These are phyloP conservation scores for Odontocolon sp. DNA, from an alignment of 2,888 invertebrate genomes.

Conservation along the genomic window DNA sequence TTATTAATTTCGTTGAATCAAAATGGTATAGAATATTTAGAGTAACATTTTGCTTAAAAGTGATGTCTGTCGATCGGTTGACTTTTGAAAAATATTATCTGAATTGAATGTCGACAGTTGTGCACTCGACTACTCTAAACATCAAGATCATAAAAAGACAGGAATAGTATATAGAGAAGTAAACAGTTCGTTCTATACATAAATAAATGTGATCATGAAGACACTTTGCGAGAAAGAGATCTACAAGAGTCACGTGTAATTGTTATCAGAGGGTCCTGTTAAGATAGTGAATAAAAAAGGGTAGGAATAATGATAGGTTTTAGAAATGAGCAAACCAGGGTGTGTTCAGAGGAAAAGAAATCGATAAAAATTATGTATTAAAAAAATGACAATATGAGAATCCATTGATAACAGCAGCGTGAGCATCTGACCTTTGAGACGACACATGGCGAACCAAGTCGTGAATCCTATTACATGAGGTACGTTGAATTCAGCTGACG, in stretches of 20 bases:
- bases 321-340: neutral
- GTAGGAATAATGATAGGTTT: neutral
- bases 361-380: neutral
- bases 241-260: conserved; percentile 8
- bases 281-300: neutral
- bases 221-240: neutral
- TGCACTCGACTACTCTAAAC: conserved; percentile 43
- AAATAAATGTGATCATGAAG: conserved; percentile 20
- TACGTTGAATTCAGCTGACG: conserved; percentile 78
- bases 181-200: conserved; percentile 1
- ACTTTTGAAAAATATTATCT: neutral
- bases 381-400: conserved; percentile 24
- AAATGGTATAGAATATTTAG: neutral
- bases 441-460: conserved; percentile 83
- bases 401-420: conserved; percentile 44
- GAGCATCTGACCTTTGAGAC: conserved; percentile 81
- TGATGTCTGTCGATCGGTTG: neutral
- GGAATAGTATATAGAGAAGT: conserved; percentile 1
- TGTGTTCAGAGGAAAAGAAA: neutral
- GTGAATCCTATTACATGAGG: conserved; percentile 82
- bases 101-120: conserved; percentile 8
- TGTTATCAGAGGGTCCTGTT: neutral
- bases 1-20: neutral
- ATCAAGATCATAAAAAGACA: conserved; percentile 28
- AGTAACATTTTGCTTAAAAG: neutral